Evolutionary conservation across 2,113 vertebrate genomes (phyloP), one percentile per base, ranked within the genome.

Genomic region (Rallus limicola): DNA sequence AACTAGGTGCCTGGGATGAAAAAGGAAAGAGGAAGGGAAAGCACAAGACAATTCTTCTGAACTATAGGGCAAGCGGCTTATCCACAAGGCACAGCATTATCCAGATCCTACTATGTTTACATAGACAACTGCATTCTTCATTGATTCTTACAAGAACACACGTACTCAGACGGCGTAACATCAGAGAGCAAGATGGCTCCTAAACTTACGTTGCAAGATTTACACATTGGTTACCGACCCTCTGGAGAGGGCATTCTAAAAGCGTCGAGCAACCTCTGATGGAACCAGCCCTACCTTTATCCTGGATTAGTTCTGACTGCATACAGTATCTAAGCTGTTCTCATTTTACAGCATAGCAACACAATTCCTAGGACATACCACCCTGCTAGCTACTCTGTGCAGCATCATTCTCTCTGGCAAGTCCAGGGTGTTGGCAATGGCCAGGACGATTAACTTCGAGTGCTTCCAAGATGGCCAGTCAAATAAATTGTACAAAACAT

Each of bases 391-490:
- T 60, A 99, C 99, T 16, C 99, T 97, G 96, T 99, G 99, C 96
- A 99, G 99, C 99, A 99, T 99, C 95, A 99, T 99, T 91, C 99
- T 98, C 97, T 99, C 99, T 1, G 99, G 99, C 80, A 99, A 98
- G 42, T 44, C 42, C 42, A 44, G 16, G 42, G 42, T 99, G 98
- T 99, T 99, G 67, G 99, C 99, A 62, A 99, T 36, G 75, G 99
- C 98, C 94, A 99, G 97, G 38, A 99, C 99, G 88, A 99, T 99
- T 81, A 99, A 97, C 76, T 93, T 99, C 36, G 99, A 98, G 42
- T 98, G 97, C 31, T 98, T 98, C 16, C 99, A 98, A 29, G 99
- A 98, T 8, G 99, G 99, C 99, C 99, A 99, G 86, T 99, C 99
- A 76, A 99, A 99, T 77, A 99, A 98, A 80, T 99, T 99, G 95